Evolutionary conservation across 2,888 invertebrate species (phyloP).

Genomic region (Mimas tiliae): DNA sequence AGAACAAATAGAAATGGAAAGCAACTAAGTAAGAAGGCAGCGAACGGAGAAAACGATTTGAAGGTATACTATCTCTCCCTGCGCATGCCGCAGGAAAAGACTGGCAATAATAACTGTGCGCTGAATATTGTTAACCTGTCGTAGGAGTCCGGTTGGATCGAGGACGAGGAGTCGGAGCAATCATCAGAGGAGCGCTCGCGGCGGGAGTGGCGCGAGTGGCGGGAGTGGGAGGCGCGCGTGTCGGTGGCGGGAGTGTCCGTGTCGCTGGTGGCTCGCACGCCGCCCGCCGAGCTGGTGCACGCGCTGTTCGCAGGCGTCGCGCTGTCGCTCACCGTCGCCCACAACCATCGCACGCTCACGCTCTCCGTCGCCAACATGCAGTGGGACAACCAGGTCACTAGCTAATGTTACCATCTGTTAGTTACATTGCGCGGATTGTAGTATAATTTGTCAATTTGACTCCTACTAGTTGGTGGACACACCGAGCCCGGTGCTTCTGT

Average conservation of each 20-base stretch:
- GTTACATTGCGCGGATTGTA: too few relatives aligned
- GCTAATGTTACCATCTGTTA: too few relatives aligned
- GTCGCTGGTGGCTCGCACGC: constrained; percentile 90
- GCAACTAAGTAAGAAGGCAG: too few relatives aligned
- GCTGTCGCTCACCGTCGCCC: constrained; percentile 63
- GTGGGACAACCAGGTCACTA: constrained; percentile 91
- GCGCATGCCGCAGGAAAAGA: too few relatives aligned
- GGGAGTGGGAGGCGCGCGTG: constrained; percentile 87
- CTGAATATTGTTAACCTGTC: too few relatives aligned
- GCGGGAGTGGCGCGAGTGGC: constrained; percentile 85
- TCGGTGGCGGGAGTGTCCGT: constrained; percentile 88
- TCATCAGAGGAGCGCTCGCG: too few relatives aligned
- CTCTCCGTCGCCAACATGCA: constrained; percentile 92
- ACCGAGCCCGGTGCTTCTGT: constrained; percentile 93
- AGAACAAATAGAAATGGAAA: too few relatives aligned
- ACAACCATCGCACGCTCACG: constrained; percentile 82
- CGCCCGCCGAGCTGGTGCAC: constrained; percentile 93
- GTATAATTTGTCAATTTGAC: too few relatives aligned
- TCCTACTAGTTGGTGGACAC: constrained; percentile 89
- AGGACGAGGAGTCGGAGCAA: constrained; percentile 51
- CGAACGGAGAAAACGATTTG: too few relatives aligned
- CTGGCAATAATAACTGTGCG: too few relatives aligned
- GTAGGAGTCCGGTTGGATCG: constrained; percentile 63
- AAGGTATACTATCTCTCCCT: too few relatives aligned
- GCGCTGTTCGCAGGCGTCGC: constrained; percentile 87